These are phyloP conservation scores for western clawed frog (Xenopus tropicalis) DNA, from an alignment of 2,113 vertebrate genomes.

Conservation along the genomic window UCB_Xtro_10.0 CM004452.2:4932001-4932500, in stretches of 20 bases:
- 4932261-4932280: conserved; percentile 31
- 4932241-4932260: conserved; percentile 32
- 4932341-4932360: conserved; percentile 34
- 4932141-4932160: not conserved
- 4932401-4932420: conserved; percentile 38
- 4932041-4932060: no score
- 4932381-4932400: conserved; percentile 31
- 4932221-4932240: conserved; percentile 33
- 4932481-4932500: no score
- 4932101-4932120: not conserved
- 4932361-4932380: conserved; percentile 25
- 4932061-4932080: no score
- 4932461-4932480: not conserved
- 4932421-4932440: conserved; percentile 20
- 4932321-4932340: conserved; percentile 15
- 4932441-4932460: not conserved
- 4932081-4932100: not conserved
- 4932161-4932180: conserved; percentile 5
- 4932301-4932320: conserved; percentile 33
- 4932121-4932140: conserved; percentile 19
- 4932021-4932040: no score
- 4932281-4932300: conserved; percentile 26
- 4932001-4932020: no score
- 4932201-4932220: conserved; percentile 36
- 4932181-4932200: conserved; percentile 24